phyloP scores from a whole-genome alignment of 2,888 invertebrate genomes.

The Congeria kusceri region DNA sequence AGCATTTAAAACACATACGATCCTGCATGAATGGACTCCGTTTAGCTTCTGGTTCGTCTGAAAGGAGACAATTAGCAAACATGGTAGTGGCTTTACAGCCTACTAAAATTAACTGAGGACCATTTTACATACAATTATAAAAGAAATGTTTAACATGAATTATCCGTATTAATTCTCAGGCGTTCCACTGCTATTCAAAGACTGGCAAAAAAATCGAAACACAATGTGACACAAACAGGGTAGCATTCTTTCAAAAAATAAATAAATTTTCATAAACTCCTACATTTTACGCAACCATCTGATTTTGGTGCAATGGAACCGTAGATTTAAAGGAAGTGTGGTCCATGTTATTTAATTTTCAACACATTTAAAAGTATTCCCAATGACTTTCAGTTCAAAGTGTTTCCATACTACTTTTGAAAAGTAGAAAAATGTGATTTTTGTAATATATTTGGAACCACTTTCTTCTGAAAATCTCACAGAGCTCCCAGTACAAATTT shows the following conservation, averaged over 20 bases:
- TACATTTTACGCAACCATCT: constrained; percentile 4
- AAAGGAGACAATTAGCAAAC: constrained; percentile 66
- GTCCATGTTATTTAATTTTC: not conserved
- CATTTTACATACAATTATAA: no score
- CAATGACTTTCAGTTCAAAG: constrained; percentile 3
- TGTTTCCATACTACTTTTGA: constrained; percentile 4
- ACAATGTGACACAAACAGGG: no score
- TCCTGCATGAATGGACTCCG: constrained; percentile 72
- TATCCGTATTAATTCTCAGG: no score
- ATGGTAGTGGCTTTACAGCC: no score
- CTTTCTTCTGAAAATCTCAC: constrained; percentile 9
- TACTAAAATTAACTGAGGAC: no score
- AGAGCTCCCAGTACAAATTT: not conserved
- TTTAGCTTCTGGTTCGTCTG: constrained; percentile 80
- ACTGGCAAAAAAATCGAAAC: no score
- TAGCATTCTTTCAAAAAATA: no score
- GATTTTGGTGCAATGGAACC: constrained; percentile 8
- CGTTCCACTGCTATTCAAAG: no score
- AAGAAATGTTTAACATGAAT: no score
- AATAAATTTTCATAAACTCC: no score
- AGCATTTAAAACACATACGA: constrained; percentile 77
- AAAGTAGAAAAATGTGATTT: not conserved
- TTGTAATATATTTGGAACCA: not conserved
- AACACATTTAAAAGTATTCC: not conserved
- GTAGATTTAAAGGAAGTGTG: constrained; percentile 8